Evolutionary conservation across 2,888 invertebrate genomes (phyloP).

Genomic region (Drosophila eohydei): DNA sequence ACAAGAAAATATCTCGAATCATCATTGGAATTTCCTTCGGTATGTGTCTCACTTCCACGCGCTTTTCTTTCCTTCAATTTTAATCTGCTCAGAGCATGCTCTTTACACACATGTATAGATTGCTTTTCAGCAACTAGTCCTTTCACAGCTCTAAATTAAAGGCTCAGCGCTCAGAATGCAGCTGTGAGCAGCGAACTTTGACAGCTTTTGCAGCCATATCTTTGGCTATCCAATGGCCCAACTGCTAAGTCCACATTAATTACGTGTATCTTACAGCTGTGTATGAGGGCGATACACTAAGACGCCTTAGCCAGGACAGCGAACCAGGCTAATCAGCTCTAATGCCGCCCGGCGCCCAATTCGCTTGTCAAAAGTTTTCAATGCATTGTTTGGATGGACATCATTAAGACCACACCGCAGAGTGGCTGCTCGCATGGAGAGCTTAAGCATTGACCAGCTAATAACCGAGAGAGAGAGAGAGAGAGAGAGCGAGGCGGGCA

Average conservation of each 20-base stretch:
- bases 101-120: not conserved
- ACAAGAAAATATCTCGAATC: not conserved
- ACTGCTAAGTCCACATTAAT: constrained; percentile 64
- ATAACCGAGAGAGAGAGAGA: constrained; percentile 48
- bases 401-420: constrained; percentile 70
- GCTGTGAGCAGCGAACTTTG: constrained; percentile 25
- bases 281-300: constrained; percentile 14
- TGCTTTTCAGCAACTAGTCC: not conserved
- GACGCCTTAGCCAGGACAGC: constrained; percentile 36
- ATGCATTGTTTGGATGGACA: constrained; percentile 70
- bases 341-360: constrained; percentile 29
- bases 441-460: constrained; percentile 59
- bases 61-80: not conserved
- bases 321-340: constrained; percentile 56
- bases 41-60: not conserved
- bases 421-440: constrained; percentile 42
- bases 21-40: not conserved
- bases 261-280: constrained; percentile 48
- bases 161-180: not conserved
- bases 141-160: not conserved
- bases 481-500: not conserved
- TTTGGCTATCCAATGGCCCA: constrained; percentile 51
- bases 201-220: constrained; percentile 28
- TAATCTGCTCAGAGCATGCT: not conserved
- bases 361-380: constrained; percentile 48